Conservation (phyloP, 2,113 vertebrate genomes). For the Dendropsophus ebraccatus region DNA sequence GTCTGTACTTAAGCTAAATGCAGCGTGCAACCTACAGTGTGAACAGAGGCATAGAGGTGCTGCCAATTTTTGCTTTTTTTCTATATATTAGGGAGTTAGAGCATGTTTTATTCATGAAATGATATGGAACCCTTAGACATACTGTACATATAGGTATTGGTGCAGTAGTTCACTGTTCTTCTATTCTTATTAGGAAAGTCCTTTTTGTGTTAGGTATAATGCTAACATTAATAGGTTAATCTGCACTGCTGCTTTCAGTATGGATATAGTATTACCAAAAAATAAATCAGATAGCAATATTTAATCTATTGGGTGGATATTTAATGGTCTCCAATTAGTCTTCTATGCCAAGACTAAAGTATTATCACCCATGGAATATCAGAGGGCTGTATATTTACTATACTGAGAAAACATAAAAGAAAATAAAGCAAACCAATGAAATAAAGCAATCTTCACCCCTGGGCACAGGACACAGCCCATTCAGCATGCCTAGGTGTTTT, state of each 20-base stretch:
- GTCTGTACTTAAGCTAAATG: too few species aligned
- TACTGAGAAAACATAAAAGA: not conserved
- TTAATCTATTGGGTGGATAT: too few species aligned
- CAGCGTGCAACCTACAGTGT: too few species aligned
- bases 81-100: not conserved
- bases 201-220: not conserved
- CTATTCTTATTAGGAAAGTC: not conserved
- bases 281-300: not conserved
- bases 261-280: not conserved
- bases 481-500: not conserved
- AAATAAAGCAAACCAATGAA: not conserved
- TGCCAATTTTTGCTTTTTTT: too few species aligned
- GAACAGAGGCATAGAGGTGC: too few species aligned
- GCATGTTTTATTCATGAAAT: not conserved
- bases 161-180: not conserved
- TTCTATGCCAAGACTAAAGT: not conserved
- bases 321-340: not conserved
- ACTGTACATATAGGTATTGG: not conserved
- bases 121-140: not conserved
- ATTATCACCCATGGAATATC: not conserved
- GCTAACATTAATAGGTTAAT: not conserved
- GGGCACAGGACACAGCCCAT: not conserved
- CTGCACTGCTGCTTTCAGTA: not conserved
- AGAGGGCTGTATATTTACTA: not conserved
- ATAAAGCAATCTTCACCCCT: not conserved